phyloP scores from a whole-genome alignment of 2,888 invertebrate genomes.

The Pseudeuparius sepicola region DNA sequence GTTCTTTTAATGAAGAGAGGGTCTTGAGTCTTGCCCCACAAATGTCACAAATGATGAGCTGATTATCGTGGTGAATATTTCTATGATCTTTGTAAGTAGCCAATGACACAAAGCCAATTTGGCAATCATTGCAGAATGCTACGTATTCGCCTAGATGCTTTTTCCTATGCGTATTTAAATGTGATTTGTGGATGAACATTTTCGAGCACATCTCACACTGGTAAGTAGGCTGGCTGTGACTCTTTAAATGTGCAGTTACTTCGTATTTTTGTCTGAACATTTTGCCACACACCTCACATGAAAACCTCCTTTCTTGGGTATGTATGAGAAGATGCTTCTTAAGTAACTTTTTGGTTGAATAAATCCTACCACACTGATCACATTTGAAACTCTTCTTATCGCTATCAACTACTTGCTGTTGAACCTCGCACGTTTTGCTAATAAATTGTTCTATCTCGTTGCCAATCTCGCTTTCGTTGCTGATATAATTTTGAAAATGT shows the following conservation, averaged over 20 bases:
- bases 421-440: slow-evolving; percentile 16
- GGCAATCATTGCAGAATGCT: slow-evolving; percentile 32
- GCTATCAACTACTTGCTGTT: slow-evolving; percentile 5
- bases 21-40: slow-evolving; percentile 29
- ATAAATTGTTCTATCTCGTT: slow-evolving; percentile 24
- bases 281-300: slow-evolving; percentile 35
- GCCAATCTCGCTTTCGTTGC: slow-evolving; percentile 28
- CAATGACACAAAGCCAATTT: slow-evolving; percentile 31
- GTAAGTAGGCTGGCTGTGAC: slow-evolving; percentile 47
- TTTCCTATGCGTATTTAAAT: slow-evolving; percentile 47
- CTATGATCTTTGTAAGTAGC: slow-evolving; percentile 29
- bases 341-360: slow-evolving; percentile 32
- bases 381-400: slow-evolving; percentile 28
- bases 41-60: slow-evolving; percentile 29
- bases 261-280: slow-evolving; percentile 33
- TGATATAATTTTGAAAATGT: slow-evolving; percentile 34
- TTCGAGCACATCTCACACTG: slow-evolving; percentile 50
- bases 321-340: slow-evolving; percentile 35
- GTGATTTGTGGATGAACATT: slow-evolving; percentile 50
- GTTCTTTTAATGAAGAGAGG: slow-evolving; percentile 29
- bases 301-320: slow-evolving; percentile 29
- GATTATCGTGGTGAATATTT: slow-evolving; percentile 29
- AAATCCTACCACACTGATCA: slow-evolving; percentile 31
- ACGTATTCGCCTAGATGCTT: slow-evolving; percentile 44
- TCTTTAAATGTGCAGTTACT: slow-evolving; percentile 41